These are phyloP conservation scores for Microcebus jonahi DNA, from an alignment of 2,113 vertebrate species.

Conservation along the genomic window DNA sequence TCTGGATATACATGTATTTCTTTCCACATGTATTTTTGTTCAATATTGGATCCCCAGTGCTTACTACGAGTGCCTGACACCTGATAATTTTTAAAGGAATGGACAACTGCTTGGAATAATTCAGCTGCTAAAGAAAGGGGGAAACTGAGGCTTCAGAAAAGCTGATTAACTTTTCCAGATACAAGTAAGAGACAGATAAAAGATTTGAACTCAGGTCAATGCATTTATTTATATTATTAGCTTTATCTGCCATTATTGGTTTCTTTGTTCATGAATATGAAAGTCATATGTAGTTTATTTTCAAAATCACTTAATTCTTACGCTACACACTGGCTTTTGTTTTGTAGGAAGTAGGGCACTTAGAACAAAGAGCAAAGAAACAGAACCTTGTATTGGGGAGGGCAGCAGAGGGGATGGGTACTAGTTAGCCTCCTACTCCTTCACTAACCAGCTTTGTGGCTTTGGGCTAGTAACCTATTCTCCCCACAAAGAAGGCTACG, in stretches of 20 bases:
- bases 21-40: neutral
- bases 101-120: slow-evolving; percentile 23
- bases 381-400: neutral
- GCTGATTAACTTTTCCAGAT: neutral
- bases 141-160: slow-evolving; percentile 5
- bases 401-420: neutral
- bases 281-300: slow-evolving; percentile 1
- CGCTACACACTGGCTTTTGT: neutral
- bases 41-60: neutral
- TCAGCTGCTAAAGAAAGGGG: slow-evolving; percentile 17
- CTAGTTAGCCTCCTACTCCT: neutral
- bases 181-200: neutral
- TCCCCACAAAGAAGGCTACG: neutral
- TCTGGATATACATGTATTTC: neutral
- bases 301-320: neutral
- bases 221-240: slow-evolving; percentile 21
- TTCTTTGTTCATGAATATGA: neutral
- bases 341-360: neutral
- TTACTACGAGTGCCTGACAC: neutral
- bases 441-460: neutral
- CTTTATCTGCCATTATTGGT: neutral
- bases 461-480: neutral
- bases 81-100: neutral
- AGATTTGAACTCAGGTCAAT: neutral
- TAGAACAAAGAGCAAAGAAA: neutral